phyloP scores from a whole-genome alignment of 2,888 invertebrate species.

The Copidosoma aretas region DNA sequence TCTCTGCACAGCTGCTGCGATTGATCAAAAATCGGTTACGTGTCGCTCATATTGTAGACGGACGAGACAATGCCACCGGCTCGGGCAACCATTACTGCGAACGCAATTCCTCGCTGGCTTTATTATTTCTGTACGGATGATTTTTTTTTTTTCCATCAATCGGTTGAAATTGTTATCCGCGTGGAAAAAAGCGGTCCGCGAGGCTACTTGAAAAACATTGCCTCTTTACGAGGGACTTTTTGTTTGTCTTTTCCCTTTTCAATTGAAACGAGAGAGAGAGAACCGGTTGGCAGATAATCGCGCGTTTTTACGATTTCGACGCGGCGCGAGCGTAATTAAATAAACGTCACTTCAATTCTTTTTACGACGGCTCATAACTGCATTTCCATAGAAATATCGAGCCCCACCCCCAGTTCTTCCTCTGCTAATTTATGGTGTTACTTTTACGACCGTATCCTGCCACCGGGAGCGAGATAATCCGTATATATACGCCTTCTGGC shows the following conservation, averaged over 20 bases:
- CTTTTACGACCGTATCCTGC: slow-evolving; percentile 54
- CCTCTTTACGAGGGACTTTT: slow-evolving; percentile 9
- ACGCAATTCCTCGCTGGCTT: no score
- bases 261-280: slow-evolving; percentile 22
- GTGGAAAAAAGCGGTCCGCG: no score
- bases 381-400: slow-evolving; percentile 51
- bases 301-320: slow-evolving; percentile 38
- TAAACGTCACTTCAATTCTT: slow-evolving; percentile 48
- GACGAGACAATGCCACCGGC: not conserved
- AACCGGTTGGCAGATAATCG: slow-evolving; percentile 33
- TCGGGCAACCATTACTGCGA: no score
- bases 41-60: not conserved
- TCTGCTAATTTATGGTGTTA: slow-evolving; percentile 55
- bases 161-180: not conserved
- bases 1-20: not conserved
- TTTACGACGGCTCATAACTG: slow-evolving; percentile 50
- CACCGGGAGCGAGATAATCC: slow-evolving; percentile 43
- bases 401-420: slow-evolving; percentile 42
- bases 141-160: not conserved
- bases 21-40: slow-evolving; percentile 1
- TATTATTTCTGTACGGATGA: no score
- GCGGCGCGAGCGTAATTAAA: slow-evolving; percentile 40
- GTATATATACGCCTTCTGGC: slow-evolving; percentile 21
- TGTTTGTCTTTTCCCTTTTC: slow-evolving; percentile 9
- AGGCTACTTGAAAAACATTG: slow-evolving; percentile 37